phyloP scores from a whole-genome alignment of 2,113 vertebrate genomes.

The Chaetops frenatus region DNA sequence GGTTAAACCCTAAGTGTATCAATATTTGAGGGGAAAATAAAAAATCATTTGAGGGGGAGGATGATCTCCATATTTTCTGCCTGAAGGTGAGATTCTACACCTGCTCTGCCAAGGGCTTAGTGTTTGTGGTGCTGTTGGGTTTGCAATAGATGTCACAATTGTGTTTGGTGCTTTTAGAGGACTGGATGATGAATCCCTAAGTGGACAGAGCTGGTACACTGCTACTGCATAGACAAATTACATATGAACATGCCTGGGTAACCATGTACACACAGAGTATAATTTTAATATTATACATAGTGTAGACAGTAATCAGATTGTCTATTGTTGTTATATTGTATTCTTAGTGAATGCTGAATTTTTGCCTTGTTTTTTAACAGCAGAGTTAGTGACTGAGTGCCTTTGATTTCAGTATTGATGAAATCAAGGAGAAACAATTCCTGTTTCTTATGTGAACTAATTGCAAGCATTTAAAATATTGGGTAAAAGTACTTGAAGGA shows the following conservation, averaged over 20 bases:
- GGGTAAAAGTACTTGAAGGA: constrained; percentile 23
- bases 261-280: not conserved
- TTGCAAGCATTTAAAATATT: constrained; percentile 29
- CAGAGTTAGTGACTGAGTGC: constrained; percentile 2
- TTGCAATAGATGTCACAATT: not conserved
- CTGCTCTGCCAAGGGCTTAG: not conserved
- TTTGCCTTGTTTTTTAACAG: constrained; percentile 36
- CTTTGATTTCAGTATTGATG: constrained; percentile 45
- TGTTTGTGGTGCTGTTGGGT: not conserved
- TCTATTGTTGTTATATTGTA: not conserved
- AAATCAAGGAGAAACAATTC: constrained; percentile 16
- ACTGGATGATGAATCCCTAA: not conserved
- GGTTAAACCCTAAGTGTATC: not conserved
- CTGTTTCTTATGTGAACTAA: constrained; percentile 28
- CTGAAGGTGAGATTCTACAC: not conserved
- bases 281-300: not conserved
- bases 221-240: not conserved
- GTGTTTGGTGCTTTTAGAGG: not conserved
- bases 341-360: not conserved
- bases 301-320: not conserved
- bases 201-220: not conserved
- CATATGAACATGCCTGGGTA: not conserved
- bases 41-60: not conserved
- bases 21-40: not conserved
- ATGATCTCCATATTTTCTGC: not conserved